These are phyloP conservation scores for Metellina segmentata DNA, from an alignment of 2,888 invertebrate species.

Conservation along the genomic window DNA sequence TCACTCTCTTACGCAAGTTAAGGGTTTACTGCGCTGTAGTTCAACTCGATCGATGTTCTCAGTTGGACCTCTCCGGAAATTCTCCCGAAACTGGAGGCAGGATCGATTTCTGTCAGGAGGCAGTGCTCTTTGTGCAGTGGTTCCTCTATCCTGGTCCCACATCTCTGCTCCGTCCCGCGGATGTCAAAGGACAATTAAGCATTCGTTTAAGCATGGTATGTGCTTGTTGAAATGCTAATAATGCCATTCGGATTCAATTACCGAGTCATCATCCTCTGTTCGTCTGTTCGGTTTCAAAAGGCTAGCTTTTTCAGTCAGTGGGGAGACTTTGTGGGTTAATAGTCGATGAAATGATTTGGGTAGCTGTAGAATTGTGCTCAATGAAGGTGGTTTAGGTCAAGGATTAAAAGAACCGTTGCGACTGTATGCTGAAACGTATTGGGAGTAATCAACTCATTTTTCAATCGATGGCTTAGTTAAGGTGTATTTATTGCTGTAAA, in stretches of 20 bases:
- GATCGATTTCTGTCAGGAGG: slow-evolving; percentile 70
- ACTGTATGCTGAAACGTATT: no score
- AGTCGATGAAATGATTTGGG: neutral
- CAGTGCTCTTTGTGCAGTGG: neutral
- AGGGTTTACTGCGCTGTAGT: slow-evolving; percentile 61
- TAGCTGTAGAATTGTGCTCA: no score
- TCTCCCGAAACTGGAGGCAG: slow-evolving; percentile 43
- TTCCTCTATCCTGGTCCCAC: neutral
- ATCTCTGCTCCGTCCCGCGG: neutral
- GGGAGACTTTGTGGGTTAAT: neutral
- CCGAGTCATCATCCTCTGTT: neutral
- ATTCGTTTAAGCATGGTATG: neutral
- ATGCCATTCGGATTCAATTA: slow-evolving; percentile 15
- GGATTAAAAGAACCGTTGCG: no score
- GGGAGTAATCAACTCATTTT: no score
- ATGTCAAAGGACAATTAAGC: neutral
- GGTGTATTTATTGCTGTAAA: no score
- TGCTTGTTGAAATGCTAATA: slow-evolving; percentile 11
- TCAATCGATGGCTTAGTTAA: no score
- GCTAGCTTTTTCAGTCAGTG: neutral
- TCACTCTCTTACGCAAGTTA: slow-evolving; percentile 28
- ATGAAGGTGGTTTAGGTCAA: no score
- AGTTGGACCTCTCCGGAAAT: slow-evolving; percentile 61
- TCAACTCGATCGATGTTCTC: slow-evolving; percentile 71
- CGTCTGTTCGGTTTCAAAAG: slow-evolving; percentile 78